Evolutionary conservation across 2,113 vertebrate species (phyloP).

Genomic region (Menidia beryllina): DNA sequence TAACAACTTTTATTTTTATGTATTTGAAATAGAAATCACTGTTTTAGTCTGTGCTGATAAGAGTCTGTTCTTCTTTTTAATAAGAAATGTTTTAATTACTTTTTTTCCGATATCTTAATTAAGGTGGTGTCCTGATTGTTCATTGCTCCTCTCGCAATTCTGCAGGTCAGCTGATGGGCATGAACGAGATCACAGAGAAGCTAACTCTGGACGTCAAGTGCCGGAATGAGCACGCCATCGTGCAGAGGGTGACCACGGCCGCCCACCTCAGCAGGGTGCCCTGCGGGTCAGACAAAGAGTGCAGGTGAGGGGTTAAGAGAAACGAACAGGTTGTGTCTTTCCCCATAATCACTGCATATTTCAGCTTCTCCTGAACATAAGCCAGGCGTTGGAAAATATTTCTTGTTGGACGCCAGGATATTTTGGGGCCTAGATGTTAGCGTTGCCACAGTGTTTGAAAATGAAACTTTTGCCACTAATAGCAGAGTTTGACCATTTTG

Average conservation of each 20-base stretch:
- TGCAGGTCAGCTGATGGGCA: slow-evolving; percentile 94
- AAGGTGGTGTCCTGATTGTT: slow-evolving; percentile 1
- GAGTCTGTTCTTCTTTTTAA: not conserved
- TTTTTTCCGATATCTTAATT: slow-evolving; percentile 6
- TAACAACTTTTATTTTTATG: not conserved
- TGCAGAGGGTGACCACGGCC: slow-evolving; percentile 88
- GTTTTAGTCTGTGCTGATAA: slow-evolving; percentile 4
- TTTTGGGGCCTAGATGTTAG: no score
- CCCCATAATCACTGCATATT: not conserved
- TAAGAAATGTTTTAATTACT: slow-evolving; percentile 16
- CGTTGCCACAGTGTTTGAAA: no score
- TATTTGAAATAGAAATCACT: not conserved
- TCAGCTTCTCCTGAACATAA: not conserved
- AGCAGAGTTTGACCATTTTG: no score
- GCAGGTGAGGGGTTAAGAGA: slow-evolving; percentile 83
- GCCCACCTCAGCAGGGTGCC: slow-evolving; percentile 95
- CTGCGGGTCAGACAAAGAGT: slow-evolving; percentile 91
- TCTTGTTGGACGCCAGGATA: no score
- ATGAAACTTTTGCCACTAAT: no score
- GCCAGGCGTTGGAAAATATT: not conserved
- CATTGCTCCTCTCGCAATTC: slow-evolving; percentile 1
- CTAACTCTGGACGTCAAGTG: slow-evolving; percentile 84
- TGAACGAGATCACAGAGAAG: slow-evolving; percentile 97
- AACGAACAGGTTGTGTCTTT: no score
- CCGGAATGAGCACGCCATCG: slow-evolving; percentile 87